Base-by-base conservation (phyloP, 2,888 invertebrate genomes). In the Helobdella robusta region DNA sequence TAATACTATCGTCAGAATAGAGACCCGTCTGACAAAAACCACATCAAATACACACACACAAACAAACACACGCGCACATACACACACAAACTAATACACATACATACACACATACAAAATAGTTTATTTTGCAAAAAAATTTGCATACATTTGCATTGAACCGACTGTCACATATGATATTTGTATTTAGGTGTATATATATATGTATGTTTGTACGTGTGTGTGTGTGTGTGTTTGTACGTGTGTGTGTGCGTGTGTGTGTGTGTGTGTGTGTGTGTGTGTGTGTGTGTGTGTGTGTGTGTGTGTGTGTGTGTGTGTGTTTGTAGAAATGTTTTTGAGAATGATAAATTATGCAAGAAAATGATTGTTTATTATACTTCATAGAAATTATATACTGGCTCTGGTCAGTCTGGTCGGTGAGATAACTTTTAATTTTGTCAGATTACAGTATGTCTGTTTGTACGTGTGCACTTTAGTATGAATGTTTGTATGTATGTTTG, bases 261-360 rank as follows among this genome's bases (percentile, higher is more conserved):
- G n/a, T 59, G 6, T 40, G 35, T 59, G 25, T 59, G 5, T 35
- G 5, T 59, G 34, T 35, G 4, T 59, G 5, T 59, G 6, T 59
- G 5, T 59, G n/a, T 59, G 6, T 59, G 2, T 34, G 32, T 59
- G n/a, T 59, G 32, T 59, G n/a, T 59, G 32, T 59, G 20, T 59
- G 32, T 59, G 2, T 59, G 32, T 59, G 2, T 59, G 3, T 59
- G 20, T 40, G n/a, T 59, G 20, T 59, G 59, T 35, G 32, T 59
- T 2, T 35, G 36, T 59, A 28, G 30, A 35, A 5, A 28, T 59
- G 59, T 34, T 23, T 59, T n/a, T n/a, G n/a, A n/a, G n/a, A n/a
- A n/a, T n/a, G n/a, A n/a, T n/a, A n/a, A n/a, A n/a, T n/a, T n/a
- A n/a, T n/a, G n/a, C n/a, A n/a, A n/a, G n/a, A n/a, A n/a, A n/a